Evolutionary conservation across 2,888 invertebrate genomes (phyloP), one percentile per base, ranked within the genome.

Genomic region (Erebia ligea): DNA sequence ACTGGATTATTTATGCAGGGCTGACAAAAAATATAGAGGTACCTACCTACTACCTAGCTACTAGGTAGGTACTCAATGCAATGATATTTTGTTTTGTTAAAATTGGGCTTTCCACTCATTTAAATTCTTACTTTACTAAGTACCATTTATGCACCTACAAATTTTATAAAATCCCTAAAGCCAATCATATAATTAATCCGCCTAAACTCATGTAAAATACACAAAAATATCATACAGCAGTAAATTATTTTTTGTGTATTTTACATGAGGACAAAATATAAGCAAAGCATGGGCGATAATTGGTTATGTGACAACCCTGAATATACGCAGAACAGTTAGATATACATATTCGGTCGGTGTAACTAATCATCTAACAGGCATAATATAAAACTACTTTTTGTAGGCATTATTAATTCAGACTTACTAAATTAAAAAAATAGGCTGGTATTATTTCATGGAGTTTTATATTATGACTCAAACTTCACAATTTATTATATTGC

Each of bases 1-100:
- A 61, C 57, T 65, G 66, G 56, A 62, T 75, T 74, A 72, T 75
- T 76, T 74, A 72, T 68, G 21, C 13, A 48, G 67, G 67, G 67
- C 6, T 67, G 58, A 6, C 58, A 48, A 58, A 57, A 67, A 58
- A 11, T 59, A 17, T 15, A 40, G 8, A 1, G 40, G 9, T 40
- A 4, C 34, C 4, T 34, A 34, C 34, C 34, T 34, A 34, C n/a
- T 34, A 34, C 34, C 34, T 34, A 34, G 34, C 6, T 34, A 42
- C 9, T 42, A 42, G 42, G 34, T 34, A 40, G 40, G 45, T 11
- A 45, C 11, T 2, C 45, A 10, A 45, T 45, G 1, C 2, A 45
- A 11, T 11, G 11, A 45, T 45, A 45, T 45, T 45, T 10, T 11
- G 0, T 42, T 42, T 42, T 42, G 10, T 42, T 42, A 42, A 10